Percentiles rank a stretch among this genome's conserved stretches.
Evolutionary conservation across 64 coral and sea anemone genomes (phyloP).

Genomic region (Pocillopora verrucosa): DNA sequence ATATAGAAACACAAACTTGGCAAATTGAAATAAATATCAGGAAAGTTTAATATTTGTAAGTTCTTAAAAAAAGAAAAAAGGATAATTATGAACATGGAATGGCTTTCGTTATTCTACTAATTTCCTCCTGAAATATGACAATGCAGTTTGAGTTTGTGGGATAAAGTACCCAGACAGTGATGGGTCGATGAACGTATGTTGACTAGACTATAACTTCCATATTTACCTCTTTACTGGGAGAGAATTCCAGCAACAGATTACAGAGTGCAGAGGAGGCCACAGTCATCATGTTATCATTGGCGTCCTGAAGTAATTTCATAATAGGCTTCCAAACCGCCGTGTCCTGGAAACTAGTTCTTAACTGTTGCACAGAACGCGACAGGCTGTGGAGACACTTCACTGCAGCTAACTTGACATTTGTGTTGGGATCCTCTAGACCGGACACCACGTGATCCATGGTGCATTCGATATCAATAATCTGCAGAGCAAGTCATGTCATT

Average conservation of each 20-base stretch:
- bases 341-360: conserved; percentile 96
- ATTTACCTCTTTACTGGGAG: conserved; percentile 95
- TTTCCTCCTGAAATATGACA: no score
- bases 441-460: conserved; percentile 99
- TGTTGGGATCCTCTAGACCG: conserved; percentile 84
- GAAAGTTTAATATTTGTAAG: no score
- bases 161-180: neutral
- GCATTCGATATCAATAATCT: conserved; percentile 93
- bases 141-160: no score
- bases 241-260: conserved; percentile 95
- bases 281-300: conserved; percentile 90
- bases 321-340: conserved; percentile 97
- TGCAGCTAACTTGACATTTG: conserved; percentile 84
- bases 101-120: no score
- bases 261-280: conserved; percentile 96
- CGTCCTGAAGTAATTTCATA: conserved; percentile 92
- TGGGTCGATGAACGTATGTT: neutral
- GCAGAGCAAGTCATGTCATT: neutral
- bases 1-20: no score
- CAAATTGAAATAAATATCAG: no score
- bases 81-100: no score
- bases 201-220: neutral
- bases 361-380: conserved; percentile 90
- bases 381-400: conserved; percentile 99
- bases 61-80: no score